A percentile compares a stretch with the other conserved stretches of the same genome.
These are phyloP conservation scores for Brachionus rotundiformis DNA, from an alignment of 1,140 invertebrate genomes.

Conservation along the genomic window DNA sequence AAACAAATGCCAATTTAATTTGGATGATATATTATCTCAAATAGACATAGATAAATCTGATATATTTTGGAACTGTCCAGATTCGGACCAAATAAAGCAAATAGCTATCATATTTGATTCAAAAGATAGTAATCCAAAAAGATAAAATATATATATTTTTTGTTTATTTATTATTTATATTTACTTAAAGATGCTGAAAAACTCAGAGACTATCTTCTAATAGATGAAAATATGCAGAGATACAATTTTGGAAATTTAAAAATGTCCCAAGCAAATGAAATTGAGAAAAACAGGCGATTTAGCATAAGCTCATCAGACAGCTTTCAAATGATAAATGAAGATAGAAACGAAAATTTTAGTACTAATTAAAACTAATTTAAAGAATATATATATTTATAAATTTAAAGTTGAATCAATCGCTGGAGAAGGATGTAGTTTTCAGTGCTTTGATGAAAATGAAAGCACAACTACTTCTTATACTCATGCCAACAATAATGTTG, in stretches of 20 bases:
- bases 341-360: not conserved
- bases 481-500: not conserved
- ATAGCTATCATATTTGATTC: not conserved
- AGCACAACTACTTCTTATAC: not conserved
- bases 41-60: not conserved
- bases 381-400: not conserved
- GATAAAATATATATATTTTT: not conserved
- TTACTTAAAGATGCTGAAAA: not conserved
- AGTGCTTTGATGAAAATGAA: not conserved
- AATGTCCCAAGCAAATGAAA: not conserved
- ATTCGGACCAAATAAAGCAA: not conserved
- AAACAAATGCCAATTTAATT: slow-evolving; percentile 15
- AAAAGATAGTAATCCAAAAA: not conserved
- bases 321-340: not conserved
- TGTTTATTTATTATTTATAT: too few relatives aligned
- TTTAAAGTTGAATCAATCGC: not conserved
- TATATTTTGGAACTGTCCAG: too few relatives aligned
- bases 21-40: not conserved
- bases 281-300: not conserved
- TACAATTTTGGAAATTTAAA: not conserved
- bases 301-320: slow-evolving; percentile 6
- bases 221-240: not conserved
- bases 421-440: not conserved
- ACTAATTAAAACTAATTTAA: not conserved
- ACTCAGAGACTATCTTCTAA: not conserved